These are phyloP conservation scores for Acleris laterana DNA, from an alignment of 2,888 invertebrate species.

Conservation along the genomic window DNA sequence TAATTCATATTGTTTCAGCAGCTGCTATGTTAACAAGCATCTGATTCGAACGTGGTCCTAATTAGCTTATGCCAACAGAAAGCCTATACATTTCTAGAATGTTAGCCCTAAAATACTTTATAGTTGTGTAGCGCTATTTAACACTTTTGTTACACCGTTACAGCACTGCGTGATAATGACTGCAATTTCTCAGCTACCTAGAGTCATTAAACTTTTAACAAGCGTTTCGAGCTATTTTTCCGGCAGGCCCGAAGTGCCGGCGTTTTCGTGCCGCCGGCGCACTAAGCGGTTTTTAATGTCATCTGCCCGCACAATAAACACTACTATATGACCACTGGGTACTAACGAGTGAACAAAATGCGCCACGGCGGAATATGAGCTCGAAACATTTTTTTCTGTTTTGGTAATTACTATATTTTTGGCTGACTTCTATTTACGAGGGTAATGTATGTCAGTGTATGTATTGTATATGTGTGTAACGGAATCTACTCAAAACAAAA, in stretches of 20 bases:
- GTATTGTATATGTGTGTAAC: no score
- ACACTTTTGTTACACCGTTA: slow-evolving; percentile 9
- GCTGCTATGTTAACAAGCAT: no score
- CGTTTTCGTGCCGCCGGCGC: slow-evolving; percentile 52
- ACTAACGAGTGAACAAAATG: slow-evolving; percentile 14
- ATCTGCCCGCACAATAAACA: slow-evolving; percentile 63
- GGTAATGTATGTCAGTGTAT: no score
- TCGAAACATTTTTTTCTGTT: not conserved
- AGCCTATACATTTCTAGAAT: slow-evolving; percentile 18
- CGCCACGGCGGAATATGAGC: not conserved
- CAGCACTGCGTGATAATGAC: slow-evolving; percentile 11
- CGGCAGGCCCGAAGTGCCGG: slow-evolving; percentile 50
- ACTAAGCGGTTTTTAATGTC: slow-evolving; percentile 78
- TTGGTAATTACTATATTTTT: no score
- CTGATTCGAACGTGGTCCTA: no score
- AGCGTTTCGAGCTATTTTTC: slow-evolving; percentile 45
- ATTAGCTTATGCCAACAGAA: no score
- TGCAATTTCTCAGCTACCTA: slow-evolving; percentile 7
- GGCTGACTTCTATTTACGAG: no score
- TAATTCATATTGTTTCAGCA: no score
- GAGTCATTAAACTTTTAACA: slow-evolving; percentile 20
- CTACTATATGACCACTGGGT: slow-evolving; percentile 39
- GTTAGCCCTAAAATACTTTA: not conserved
- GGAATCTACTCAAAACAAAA: no score
- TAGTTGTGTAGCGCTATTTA: not conserved